Evolutionary conservation across 2,113 vertebrate species (phyloP).

Genomic region (Paratilapia polleni): DNA sequence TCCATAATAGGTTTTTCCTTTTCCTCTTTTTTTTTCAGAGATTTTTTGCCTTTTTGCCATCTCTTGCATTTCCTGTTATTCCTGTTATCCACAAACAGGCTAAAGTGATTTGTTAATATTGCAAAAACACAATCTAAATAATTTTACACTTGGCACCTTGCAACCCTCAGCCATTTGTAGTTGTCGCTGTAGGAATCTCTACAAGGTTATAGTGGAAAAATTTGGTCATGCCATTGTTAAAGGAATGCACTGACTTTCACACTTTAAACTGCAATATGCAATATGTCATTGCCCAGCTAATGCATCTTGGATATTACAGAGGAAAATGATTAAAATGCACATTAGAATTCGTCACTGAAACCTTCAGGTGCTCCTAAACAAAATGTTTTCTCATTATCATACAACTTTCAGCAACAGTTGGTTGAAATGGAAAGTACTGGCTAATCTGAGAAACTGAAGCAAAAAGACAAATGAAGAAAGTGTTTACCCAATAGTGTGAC

Average conservation of each 20-base stretch:
- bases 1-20: neutral
- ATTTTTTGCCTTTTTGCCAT: neutral
- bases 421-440: neutral
- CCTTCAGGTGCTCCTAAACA: neutral
- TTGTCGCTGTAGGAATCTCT: neutral
- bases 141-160: neutral
- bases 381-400: neutral
- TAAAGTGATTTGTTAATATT: neutral
- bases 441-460: neutral
- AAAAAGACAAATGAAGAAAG: neutral
- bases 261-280: constrained; percentile 4
- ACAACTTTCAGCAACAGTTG: neutral
- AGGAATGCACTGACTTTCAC: constrained; percentile 31
- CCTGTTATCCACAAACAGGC: neutral
- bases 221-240: neutral
- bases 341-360: neutral
- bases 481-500: neutral
- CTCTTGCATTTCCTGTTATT: neutral
- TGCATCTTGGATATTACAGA: neutral
- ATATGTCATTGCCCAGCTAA: neutral
- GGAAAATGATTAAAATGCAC: constrained; percentile 17
- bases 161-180: neutral
- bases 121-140: neutral
- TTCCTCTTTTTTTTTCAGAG: neutral
- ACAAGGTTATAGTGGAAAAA: neutral